Evolutionary conservation across 2,797 vertebrate genomes (phyloP).

Genomic region (Schizopygopsis pylzovi): DNA sequence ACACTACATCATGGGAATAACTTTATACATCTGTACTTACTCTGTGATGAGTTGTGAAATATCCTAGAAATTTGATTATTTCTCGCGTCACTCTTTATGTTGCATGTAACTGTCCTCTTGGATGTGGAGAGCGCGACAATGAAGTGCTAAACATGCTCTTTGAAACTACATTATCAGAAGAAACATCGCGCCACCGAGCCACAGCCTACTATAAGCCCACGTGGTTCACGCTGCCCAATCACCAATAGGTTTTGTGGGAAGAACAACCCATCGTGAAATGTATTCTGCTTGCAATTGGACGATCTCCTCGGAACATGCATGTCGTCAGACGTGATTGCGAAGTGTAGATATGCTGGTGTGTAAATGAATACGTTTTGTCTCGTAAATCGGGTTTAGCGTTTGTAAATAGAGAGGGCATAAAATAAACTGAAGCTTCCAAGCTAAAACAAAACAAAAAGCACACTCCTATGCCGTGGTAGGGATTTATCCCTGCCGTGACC

Average conservation of each 20-base stretch:
- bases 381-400: no score
- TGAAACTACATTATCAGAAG: constrained; percentile 1
- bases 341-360: background rate
- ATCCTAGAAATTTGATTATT: background rate
- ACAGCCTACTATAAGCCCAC: constrained; percentile 19
- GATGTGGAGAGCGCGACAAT: background rate
- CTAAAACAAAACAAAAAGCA: accelerated
- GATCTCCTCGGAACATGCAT: constrained; percentile 72
- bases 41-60: constrained; percentile 2
- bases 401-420: accelerated
- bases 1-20: background rate
- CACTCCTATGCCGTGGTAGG: constrained; percentile 70
- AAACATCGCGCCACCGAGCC: constrained; percentile 37
- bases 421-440: background rate
- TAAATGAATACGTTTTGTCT: background rate
- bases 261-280: constrained; percentile 53
- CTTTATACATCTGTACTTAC: background rate
- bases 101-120: background rate
- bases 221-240: constrained; percentile 65
- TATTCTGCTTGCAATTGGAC: constrained; percentile 66
- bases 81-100: background rate
- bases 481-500: constrained; percentile 79
- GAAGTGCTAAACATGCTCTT: background rate
- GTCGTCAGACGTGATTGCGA: constrained; percentile 50
- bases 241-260: background rate